Base-by-base conservation (phyloP, 2,797 vertebrate species). In the Varecia variegata region DNA sequence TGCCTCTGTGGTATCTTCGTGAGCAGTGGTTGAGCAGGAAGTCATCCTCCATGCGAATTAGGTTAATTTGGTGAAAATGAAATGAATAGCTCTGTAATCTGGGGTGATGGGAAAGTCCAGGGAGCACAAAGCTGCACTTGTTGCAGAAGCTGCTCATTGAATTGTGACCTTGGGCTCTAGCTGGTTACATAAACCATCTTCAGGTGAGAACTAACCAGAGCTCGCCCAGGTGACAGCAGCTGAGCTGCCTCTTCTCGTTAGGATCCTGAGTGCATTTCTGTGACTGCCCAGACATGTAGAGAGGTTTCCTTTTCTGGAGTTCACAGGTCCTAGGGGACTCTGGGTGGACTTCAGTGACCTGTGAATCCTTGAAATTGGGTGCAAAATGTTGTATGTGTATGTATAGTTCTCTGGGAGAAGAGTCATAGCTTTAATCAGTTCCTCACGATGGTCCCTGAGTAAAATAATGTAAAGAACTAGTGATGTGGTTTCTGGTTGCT, bases 21-120 rank as follows among this genome's bases (percentile, higher is more conserved):
- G 97, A 97, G 97, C 95, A 98, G 97, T 93, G 96, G 89, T 92
- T 98, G 97, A 98, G 97, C 98, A 98, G 98, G 98, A 98, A 98
- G 95, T 98, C 95, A 97, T 95, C 93, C 97, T 98, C 93, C 45
- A 90, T 94, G 79, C 58, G 94, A 84, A 96, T 98, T 97, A 98
- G 97, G 94, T 97, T 98, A 98, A 98, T 98, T 98, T 35, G 9
- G 96, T 97, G 97, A 98, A 98, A 98, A 98, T 97, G 97, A 98
- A 97, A 96, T 88, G 90, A 97, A 97, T 96, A 85, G 94, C 67
- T 93, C 90, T 43, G 18, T 98, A 70, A 98, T 97, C 90, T 79
- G 86, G 79, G 85, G 65, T 97, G 90, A 98, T 97, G 88, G 94
- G 87, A 80, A 95, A 27, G 77, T 84, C 67, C 82, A 73, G 32